Percentiles rank a stretch among this genome's conserved stretches.
Conservation (phyloP, 2,888 invertebrate species). For the Willowsia nigromaculata region DNA sequence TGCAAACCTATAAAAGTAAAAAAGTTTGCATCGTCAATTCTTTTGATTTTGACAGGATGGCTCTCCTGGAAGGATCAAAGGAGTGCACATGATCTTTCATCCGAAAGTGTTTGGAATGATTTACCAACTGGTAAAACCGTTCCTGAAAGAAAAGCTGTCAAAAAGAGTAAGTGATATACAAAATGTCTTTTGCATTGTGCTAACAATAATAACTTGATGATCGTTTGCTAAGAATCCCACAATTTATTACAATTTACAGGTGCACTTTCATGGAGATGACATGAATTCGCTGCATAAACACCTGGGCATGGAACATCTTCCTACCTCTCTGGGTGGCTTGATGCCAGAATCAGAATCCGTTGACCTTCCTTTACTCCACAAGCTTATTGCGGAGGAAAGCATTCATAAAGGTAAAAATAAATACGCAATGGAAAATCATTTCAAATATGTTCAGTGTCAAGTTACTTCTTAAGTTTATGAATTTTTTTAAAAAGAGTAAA, state of each 20-base stretch:
- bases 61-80: constrained; percentile 59
- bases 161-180: constrained; percentile 44
- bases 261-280: constrained; percentile 72
- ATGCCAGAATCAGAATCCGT: constrained; percentile 6
- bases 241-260: constrained; percentile 7
- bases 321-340: constrained; percentile 68
- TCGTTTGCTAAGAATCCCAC: too few species aligned
- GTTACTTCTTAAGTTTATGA: not conserved
- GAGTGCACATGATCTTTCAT: constrained; percentile 53
- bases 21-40: not conserved
- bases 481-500: not conserved
- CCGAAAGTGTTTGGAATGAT: constrained; percentile 47
- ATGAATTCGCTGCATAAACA: constrained; percentile 61
- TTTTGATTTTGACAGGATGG: constrained; percentile 33
- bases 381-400: not conserved
- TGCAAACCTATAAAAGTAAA: not conserved
- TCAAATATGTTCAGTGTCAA: not conserved
- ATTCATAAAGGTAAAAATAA: constrained; percentile 18
- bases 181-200: constrained; percentile 4
- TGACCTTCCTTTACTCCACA: constrained; percentile 2
- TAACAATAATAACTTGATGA: not conserved
- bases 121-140: constrained; percentile 57
- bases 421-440: not conserved
- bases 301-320: constrained; percentile 62
- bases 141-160: constrained; percentile 53